Evolutionary conservation across 1,140 invertebrate species (phyloP).

Genomic region (Asobara japonica): DNA sequence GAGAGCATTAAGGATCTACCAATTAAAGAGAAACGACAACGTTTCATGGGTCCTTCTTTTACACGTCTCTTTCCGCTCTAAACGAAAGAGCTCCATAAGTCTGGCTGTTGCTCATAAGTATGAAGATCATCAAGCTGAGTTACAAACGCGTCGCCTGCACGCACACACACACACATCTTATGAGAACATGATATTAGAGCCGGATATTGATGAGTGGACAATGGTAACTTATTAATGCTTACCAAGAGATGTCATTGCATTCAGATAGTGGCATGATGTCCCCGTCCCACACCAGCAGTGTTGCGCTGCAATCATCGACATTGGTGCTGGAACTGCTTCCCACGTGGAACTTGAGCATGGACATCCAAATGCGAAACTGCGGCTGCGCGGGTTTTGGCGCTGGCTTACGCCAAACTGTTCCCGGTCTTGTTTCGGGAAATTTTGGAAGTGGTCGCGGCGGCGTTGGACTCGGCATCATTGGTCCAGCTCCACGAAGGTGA

Average conservation of each 20-base stretch:
- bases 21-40: too few relatives aligned
- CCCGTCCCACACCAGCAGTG: slow-evolving; percentile 85
- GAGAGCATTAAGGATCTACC: too few relatives aligned
- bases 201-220: too few relatives aligned
- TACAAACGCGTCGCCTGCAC: too few relatives aligned
- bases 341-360: slow-evolving; percentile 87
- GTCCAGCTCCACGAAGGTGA: slow-evolving; percentile 75
- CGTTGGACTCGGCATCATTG: slow-evolving; percentile 69
- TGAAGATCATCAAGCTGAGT: too few relatives aligned
- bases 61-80: too few relatives aligned
- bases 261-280: slow-evolving; percentile 78
- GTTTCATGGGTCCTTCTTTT: too few relatives aligned
- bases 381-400: slow-evolving; percentile 69
- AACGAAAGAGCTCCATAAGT: too few relatives aligned
- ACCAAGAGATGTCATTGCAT: slow-evolving; percentile 85
- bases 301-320: slow-evolving; percentile 81
- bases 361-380: slow-evolving; percentile 85
- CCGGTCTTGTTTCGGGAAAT: slow-evolving; percentile 71
- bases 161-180: too few relatives aligned
- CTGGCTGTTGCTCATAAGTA: too few relatives aligned
- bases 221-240: slow-evolving; percentile 36
- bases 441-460: slow-evolving; percentile 69
- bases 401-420: slow-evolving; percentile 69
- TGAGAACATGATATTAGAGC: too few relatives aligned
- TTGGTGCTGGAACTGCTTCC: slow-evolving; percentile 65